Evolutionary conservation across 1,140 invertebrate species (phyloP).

Genomic region (Eumaeus atala): DNA sequence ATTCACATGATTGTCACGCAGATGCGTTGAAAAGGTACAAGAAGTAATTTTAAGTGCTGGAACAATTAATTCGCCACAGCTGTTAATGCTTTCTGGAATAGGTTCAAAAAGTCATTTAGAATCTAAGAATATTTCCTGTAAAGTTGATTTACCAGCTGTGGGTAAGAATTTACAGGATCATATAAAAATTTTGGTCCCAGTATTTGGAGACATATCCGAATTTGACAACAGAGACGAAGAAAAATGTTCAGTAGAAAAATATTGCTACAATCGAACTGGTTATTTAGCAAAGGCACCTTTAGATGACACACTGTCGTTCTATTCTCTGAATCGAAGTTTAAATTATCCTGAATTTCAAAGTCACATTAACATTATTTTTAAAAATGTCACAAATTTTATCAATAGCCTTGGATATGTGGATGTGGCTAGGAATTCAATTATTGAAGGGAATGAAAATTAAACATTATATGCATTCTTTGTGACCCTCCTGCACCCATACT

Average conservation of each 20-base stretch:
- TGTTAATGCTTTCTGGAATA: conserved; percentile 64
- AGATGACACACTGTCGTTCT: conserved; percentile 43
- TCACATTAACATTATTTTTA: conserved; percentile 30
- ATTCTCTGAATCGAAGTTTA: conserved; percentile 29
- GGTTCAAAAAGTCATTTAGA: conserved; percentile 52
- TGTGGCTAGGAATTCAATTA: conserved; percentile 47
- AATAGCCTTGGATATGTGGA: conserved; percentile 37
- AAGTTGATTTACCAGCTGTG: conserved; percentile 78
- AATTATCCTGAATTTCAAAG: conserved; percentile 51
- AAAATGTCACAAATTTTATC: conserved; percentile 29
- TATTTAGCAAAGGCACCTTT: conserved; percentile 32
- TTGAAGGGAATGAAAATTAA: conserved; percentile 49
- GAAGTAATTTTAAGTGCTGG: conserved; percentile 75
- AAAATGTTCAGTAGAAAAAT: conserved; percentile 36
- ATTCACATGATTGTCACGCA: no score
- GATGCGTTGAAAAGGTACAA: conserved; percentile 53
- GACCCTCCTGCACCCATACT: conserved; percentile 71
- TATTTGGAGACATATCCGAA: conserved; percentile 35
- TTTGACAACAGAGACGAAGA: conserved; percentile 19
- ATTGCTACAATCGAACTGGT: conserved; percentile 47
- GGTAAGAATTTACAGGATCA: conserved; percentile 83
- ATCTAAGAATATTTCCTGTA: conserved; percentile 62
- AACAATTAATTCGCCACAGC: conserved; percentile 71
- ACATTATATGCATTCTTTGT: conserved; percentile 50
- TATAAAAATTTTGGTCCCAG: conserved; percentile 33